Percentiles rank a stretch among this genome's conserved stretches.
These are phyloP conservation scores for Galbula dea DNA, from an alignment of 2,113 vertebrate species.

Conservation along the genomic window DNA sequence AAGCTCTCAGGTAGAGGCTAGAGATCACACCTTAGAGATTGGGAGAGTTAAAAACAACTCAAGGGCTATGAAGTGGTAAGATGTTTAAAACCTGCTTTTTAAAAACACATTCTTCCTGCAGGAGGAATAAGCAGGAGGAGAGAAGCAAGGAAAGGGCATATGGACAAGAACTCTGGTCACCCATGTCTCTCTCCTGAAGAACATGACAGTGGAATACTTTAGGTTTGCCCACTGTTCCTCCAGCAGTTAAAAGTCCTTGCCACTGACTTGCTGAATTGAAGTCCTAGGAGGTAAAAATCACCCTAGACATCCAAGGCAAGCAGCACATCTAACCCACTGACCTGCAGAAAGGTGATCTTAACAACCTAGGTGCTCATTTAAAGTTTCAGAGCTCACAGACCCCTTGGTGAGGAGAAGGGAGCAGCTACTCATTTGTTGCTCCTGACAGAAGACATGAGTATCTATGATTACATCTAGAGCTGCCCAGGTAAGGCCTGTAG, in stretches of 20 bases:
- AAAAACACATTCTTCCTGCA: not conserved
- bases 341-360: not conserved
- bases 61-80: not conserved
- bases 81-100: not conserved
- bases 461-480: not conserved
- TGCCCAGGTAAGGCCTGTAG: not conserved
- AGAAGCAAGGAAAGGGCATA: not conserved
- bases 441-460: not conserved
- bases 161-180: not conserved
- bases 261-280: not conserved
- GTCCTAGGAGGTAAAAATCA: not conserved
- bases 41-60: conserved; percentile 1
- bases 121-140: not conserved
- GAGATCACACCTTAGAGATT: not conserved
- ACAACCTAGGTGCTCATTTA: not conserved
- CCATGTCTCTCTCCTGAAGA: not conserved
- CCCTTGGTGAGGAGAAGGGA: not conserved
- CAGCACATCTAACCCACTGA: not conserved
- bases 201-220: not conserved
- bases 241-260: not conserved
- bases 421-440: not conserved
- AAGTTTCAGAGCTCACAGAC: not conserved
- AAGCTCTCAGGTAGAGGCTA: not conserved
- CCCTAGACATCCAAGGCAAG: not conserved
- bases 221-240: not conserved